Percentiles rank a stretch among this genome's conserved stretches.
These are phyloP conservation scores for Lordiphosa andalusiaca DNA, from an alignment of 2,888 invertebrate species.

Conservation along the genomic window DNA sequence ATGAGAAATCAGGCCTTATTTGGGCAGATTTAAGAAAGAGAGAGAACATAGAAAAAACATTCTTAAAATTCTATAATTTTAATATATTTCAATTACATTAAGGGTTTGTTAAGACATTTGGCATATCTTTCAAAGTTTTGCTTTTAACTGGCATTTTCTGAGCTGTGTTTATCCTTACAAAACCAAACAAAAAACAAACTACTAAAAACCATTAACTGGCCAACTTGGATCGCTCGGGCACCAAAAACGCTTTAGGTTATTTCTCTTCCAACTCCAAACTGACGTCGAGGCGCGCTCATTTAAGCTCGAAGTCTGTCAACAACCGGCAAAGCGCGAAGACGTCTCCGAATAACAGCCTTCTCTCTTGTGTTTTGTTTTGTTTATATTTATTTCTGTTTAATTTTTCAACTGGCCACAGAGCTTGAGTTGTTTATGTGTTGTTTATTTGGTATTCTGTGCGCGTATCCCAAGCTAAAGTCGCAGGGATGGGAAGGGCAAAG, in stretches of 20 bases:
- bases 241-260: conserved; percentile 30
- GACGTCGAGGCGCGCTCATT: conserved; percentile 38
- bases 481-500: conserved; percentile 24
- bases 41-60: too few relatives aligned
- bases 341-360: conserved; percentile 18
- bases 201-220: conserved; percentile 13
- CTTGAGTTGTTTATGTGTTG: conserved; percentile 5
- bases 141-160: too few relatives aligned
- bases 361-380: conserved; percentile 7
- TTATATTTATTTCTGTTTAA: conserved; percentile 2
- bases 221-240: conserved; percentile 12
- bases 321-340: conserved; percentile 64
- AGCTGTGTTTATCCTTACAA: too few relatives aligned
- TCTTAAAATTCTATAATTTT: too few relatives aligned
- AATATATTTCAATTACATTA: too few relatives aligned
- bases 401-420: conserved; percentile 7
- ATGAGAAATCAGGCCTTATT: too few relatives aligned
- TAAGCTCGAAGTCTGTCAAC: conserved; percentile 58
- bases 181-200: background rate
- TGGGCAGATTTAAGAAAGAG: too few relatives aligned
- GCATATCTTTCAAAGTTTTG: too few relatives aligned
- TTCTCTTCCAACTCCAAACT: conserved; percentile 30
- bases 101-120: too few relatives aligned
- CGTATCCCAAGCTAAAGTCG: conserved; percentile 22
- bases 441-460: conserved; percentile 43